These are phyloP conservation scores for Venustaconcha ellipsiformis DNA, from an alignment of 1,140 invertebrate genomes.

Conservation along the genomic window DNA sequence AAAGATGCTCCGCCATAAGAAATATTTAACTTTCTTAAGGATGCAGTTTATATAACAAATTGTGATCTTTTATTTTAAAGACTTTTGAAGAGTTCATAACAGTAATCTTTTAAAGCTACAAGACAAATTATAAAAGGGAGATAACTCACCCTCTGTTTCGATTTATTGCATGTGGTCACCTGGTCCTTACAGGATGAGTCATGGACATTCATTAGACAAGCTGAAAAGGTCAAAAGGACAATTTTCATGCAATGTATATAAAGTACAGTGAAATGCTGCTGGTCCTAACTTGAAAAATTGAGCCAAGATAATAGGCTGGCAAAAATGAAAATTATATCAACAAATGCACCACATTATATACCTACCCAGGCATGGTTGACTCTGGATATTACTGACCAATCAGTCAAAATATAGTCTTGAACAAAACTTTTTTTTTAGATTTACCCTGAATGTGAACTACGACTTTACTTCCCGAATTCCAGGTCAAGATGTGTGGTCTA, in stretches of 20 bases:
- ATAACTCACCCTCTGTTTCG: slow-evolving; percentile 66
- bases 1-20: too few species aligned
- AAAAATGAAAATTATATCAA: background rate
- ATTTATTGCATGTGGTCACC: slow-evolving; percentile 78
- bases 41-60: too few species aligned
- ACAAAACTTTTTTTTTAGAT: background rate
- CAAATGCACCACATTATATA: background rate
- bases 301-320: background rate
- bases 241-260: background rate
- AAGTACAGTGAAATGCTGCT: background rate
- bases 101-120: too few species aligned
- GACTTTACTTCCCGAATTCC: background rate
- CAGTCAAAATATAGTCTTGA: background rate
- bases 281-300: background rate
- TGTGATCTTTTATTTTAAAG: too few species aligned
- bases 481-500: too few species aligned
- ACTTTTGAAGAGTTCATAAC: too few species aligned
- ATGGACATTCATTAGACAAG: slow-evolving; percentile 86
- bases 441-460: background rate
- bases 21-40: too few species aligned
- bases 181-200: slow-evolving; percentile 89
- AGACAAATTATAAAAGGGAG: slow-evolving; percentile 11
- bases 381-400: too few species aligned
- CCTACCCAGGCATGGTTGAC: too few species aligned
- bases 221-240: slow-evolving; percentile 70